phyloP scores from a whole-genome alignment of 64 coral and sea anemone genomes.

The Dendronephthya gigantea region DNA sequence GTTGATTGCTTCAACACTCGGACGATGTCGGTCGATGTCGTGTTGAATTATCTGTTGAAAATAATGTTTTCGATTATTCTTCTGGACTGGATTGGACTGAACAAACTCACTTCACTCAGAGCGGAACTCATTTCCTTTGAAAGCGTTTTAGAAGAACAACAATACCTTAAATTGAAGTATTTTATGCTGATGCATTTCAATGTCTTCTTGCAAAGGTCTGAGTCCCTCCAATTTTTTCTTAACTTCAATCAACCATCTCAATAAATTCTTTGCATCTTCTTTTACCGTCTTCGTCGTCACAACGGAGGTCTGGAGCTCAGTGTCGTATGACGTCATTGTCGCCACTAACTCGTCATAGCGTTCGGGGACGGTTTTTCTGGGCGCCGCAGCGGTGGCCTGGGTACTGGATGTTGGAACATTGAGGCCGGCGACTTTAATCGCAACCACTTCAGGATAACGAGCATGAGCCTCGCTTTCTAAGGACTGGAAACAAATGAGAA shows the following conservation, averaged over 20 bases:
- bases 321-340: constrained; percentile 13
- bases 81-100: not conserved
- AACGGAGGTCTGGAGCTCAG: not conserved
- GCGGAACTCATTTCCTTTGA: no score
- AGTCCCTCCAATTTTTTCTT: not conserved
- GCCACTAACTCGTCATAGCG: constrained; percentile 5
- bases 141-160: not conserved
- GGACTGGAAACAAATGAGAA: not conserved
- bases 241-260: not conserved
- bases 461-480: not conserved
- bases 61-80: not conserved
- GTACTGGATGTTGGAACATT: not conserved
- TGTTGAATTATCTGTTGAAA: constrained; percentile 56
- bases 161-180: constrained; percentile 12
- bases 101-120: not conserved
- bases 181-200: not conserved
- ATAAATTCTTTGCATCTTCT: constrained; percentile 1
- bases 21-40: constrained; percentile 68
- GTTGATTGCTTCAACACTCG: constrained; percentile 81
- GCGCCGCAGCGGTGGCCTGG: not conserved
- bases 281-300: not conserved
- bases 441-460: not conserved
- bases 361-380: not conserved
- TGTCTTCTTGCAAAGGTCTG: not conserved
- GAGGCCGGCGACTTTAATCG: not conserved